Conservation (phyloP, 2,888 invertebrate species). For the Chalcosyrphus nemorum region DNA sequence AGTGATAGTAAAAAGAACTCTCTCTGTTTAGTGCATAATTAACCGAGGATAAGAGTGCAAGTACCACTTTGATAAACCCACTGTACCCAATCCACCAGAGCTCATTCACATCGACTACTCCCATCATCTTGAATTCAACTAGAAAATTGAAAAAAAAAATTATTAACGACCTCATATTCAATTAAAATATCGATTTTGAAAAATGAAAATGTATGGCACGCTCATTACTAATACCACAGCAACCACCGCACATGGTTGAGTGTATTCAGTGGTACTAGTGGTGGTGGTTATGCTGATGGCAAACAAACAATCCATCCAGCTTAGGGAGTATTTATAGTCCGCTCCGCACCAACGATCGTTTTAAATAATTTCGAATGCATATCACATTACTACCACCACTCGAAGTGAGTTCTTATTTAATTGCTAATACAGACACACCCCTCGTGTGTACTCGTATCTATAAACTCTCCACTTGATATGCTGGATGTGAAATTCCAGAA, state of each 20-base stretch:
- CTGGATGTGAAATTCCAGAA: constrained; percentile 57
- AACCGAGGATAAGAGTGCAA: too few species aligned
- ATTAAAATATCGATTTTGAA: constrained; percentile 63
- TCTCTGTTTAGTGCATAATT: not conserved
- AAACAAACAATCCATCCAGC: not conserved
- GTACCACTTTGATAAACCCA: constrained; percentile 4
- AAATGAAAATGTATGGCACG: constrained; percentile 68
- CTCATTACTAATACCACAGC: constrained; percentile 44
- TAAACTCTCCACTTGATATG: constrained; percentile 47
- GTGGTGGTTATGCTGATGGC: not conserved
- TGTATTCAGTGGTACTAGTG: not conserved
- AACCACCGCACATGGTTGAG: not conserved
- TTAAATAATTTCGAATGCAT: constrained; percentile 65
- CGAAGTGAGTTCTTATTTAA: constrained; percentile 50
- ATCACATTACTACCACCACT: constrained; percentile 55
- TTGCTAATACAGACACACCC: constrained; percentile 15
- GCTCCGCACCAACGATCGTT: constrained; percentile 60
- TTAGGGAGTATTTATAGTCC: constrained; percentile 31
- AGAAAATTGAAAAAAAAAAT: not conserved
- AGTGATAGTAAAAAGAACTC: too few species aligned
- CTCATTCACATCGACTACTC: not conserved
- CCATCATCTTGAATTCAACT: not conserved
- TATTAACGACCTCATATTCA: constrained; percentile 40
- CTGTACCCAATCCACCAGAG: not conserved
- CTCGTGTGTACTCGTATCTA: not conserved